A percentile compares a stretch with the other conserved stretches of the same genome.
phyloP scores from a whole-genome alignment of 1,140 invertebrate genomes.

The Eulimnadia texana region DNA sequence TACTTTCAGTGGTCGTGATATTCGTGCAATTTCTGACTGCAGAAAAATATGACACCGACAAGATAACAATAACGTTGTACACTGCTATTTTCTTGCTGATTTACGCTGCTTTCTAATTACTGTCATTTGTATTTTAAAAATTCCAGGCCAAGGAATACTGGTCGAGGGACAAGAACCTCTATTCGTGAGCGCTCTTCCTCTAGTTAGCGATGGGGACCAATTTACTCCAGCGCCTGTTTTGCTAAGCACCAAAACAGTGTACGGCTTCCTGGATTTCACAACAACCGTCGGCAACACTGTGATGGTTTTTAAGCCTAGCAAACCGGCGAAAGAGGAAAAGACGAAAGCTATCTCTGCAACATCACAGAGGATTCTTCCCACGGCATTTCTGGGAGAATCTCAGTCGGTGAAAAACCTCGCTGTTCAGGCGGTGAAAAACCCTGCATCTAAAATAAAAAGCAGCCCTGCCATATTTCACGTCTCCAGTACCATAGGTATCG shows the following conservation, averaged over 20 bases:
- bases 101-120: too few relatives aligned
- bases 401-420: background rate
- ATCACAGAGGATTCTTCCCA: background rate
- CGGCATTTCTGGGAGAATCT: background rate
- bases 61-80: too few relatives aligned
- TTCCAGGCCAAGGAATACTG: too few relatives aligned
- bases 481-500: slow-evolving; percentile 2
- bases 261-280: slow-evolving; percentile 74
- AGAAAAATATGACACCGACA: too few relatives aligned
- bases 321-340: background rate
- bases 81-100: too few relatives aligned
- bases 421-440: background rate
- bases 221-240: background rate
- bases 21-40: too few relatives aligned
- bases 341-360: background rate
- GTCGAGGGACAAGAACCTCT: too few relatives aligned
- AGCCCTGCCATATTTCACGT: background rate
- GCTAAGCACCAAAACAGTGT: slow-evolving; percentile 54
- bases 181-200: background rate
- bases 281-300: slow-evolving; percentile 78
- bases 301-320: slow-evolving; percentile 53
- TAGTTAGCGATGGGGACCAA: background rate
- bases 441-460: background rate
- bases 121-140: too few relatives aligned
- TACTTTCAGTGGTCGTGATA: too few relatives aligned